These are phyloP conservation scores for Tonatia bakeri DNA, from an alignment of 2,113 vertebrate species.

Conservation along the genomic window DNA sequence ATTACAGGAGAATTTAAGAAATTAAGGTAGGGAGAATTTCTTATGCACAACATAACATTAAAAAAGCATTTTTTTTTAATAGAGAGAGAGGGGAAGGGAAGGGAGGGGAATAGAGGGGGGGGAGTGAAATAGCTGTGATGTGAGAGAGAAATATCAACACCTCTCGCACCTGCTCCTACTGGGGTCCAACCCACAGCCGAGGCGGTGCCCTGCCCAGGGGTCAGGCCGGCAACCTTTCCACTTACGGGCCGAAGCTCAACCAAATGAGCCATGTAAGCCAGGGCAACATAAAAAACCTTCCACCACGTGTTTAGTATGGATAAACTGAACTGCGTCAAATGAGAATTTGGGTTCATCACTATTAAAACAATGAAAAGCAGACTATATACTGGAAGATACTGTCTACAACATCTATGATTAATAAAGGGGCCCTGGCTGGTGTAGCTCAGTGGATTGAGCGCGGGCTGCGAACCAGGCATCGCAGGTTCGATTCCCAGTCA, in stretches of 20 bases:
- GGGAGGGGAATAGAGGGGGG: rapidly evolving
- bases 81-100: too few relatives aligned
- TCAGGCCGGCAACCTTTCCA: too few relatives aligned
- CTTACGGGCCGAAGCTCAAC: too few relatives aligned
- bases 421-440: neutral
- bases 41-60: neutral
- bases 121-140: too few relatives aligned
- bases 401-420: neutral
- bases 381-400: neutral
- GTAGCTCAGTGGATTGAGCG: too few relatives aligned
- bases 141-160: too few relatives aligned
- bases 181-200: too few relatives aligned
- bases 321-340: neutral
- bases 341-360: neutral
- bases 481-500: too few relatives aligned
- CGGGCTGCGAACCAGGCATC: too few relatives aligned
- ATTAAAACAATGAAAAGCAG: neutral
- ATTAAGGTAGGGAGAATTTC: neutral
- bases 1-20: neutral
- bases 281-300: neutral
- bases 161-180: too few relatives aligned
- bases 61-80: neutral
- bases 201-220: too few relatives aligned
- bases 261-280: too few relatives aligned
- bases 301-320: neutral